Base-by-base conservation (phyloP, 1,140 invertebrate species). In the Harlomillsia oculata region DNA sequence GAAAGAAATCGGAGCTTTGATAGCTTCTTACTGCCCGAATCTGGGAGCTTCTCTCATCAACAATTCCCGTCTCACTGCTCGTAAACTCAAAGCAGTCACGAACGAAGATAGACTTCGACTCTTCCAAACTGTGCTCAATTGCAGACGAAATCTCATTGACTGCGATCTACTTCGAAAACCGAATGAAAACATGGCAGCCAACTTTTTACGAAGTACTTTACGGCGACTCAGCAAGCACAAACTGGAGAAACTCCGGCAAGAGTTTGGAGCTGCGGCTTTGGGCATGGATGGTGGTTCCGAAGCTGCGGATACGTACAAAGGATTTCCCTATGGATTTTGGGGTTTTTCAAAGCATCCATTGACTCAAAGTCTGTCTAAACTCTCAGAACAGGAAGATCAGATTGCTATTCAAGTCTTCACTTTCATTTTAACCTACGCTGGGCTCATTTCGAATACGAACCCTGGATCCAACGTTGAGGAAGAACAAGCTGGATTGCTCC, bases 1-100 rank as follows among this genome's bases (percentile, higher is more conserved):
- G 18, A 78, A 82, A 62, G 90, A 94, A 75, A 91, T 94, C 55
- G 91, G 90, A 5, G 88, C 87, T 67, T 72, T 96, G 21, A 91
- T 95, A 64, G 87, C 89, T 2, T 90, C 89, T 36, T 96, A 96
- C 69, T 91, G 82, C 66, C 89, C 90, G 0, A 73, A 80, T 11
- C 75, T 94, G 36, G 87, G 87, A 5, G 82, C 82, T 29, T 91
- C 89, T 80, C 82, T 94, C 13, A 26, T 36, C 40, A 85, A 84
- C 14, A 86, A 91, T 67, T 86, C 84, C 48, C 83, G 86, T 69
- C 78, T 80, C 23, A 79, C 82, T 1, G 74, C 78, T 45, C 75
- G 75, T 60, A 80, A 79, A 75, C 73, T 72, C 62, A 71, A 82
- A 69, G 78, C 81, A 49, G 80, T 87, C 30, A 87, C 86, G 0